Percentiles rank a stretch among this genome's conserved stretches.
These are phyloP conservation scores for Hydrozoanthus gracilis DNA, from an alignment of 92 coral and sea anemone species.

Conservation along the genomic window DNA sequence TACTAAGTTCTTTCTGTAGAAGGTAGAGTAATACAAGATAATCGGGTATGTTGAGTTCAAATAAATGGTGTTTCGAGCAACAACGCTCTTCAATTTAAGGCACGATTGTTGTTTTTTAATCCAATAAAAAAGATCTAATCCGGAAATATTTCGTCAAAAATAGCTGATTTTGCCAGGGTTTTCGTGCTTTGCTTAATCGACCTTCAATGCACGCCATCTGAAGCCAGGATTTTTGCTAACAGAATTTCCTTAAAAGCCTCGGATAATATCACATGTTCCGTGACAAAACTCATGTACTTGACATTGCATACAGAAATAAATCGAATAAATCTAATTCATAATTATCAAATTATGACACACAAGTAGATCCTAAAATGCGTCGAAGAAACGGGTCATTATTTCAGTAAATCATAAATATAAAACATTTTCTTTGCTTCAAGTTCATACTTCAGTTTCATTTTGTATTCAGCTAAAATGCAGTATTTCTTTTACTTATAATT, in stretches of 20 bases:
- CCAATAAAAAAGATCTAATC: conserved; percentile 18
- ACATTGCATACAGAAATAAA: not conserved
- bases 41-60: not conserved
- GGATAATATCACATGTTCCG: not conserved
- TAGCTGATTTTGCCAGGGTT: not conserved
- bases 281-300: not conserved
- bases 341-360: no score
- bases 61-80: not conserved
- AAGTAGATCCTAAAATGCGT: no score
- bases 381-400: no score
- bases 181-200: conserved; percentile 3
- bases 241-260: not conserved
- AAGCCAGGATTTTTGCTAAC: no score
- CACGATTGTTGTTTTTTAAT: not conserved
- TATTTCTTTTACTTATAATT: no score
- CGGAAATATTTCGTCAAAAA: conserved; percentile 17
- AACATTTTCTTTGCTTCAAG: no score
- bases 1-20: not conserved
- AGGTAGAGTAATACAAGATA: not conserved
- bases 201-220: not conserved
- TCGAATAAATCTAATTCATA: no score
- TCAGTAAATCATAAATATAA: no score
- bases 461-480: no score
- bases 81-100: not conserved
- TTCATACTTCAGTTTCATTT: no score